Evolutionary conservation across 1,140 invertebrate genomes (phyloP).

Genomic region (Bombus waltoni): DNA sequence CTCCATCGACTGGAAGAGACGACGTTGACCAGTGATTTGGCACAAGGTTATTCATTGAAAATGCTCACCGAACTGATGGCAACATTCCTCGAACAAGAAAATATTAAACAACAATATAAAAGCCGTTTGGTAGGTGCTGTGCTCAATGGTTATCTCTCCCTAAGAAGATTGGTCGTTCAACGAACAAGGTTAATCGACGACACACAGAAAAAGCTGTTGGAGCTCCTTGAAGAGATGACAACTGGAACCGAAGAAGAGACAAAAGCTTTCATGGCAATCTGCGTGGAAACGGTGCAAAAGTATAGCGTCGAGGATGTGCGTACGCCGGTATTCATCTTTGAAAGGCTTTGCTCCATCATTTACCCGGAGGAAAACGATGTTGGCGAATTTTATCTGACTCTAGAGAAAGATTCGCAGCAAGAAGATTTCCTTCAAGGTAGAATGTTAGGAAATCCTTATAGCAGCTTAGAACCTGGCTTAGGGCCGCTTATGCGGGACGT

Average conservation of each 20-base stretch:
- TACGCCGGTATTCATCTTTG: constrained; percentile 98
- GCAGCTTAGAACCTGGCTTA: constrained; percentile 94
- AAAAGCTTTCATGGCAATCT: constrained; percentile 98
- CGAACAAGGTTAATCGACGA: constrained; percentile 97
- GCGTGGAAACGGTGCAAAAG: constrained; percentile 97
- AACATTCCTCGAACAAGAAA: constrained; percentile 91
- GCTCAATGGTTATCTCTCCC: constrained; percentile 96
- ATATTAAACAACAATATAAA: constrained; percentile 95
- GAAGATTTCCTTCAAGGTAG: constrained; percentile 98
- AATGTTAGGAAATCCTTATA: constrained; percentile 99
- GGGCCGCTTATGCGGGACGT: constrained; percentile 99
- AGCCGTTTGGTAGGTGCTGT: constrained; percentile 93
- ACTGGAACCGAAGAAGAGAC: constrained; percentile 97
- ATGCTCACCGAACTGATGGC: constrained; percentile 94
- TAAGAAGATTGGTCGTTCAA: constrained; percentile 96
- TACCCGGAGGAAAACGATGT: constrained; percentile 98
- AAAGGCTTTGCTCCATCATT: constrained; percentile 98
- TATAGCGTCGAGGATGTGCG: constrained; percentile 95
- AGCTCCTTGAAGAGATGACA: constrained; percentile 98
- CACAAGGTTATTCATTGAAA: constrained; percentile 95
- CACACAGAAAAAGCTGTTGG: constrained; percentile 97
- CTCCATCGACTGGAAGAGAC: constrained; percentile 94
- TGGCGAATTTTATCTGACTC: constrained; percentile 96
- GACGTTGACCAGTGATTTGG: constrained; percentile 95
- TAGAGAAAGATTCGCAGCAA: constrained; percentile 99